These are phyloP conservation scores for Dermolepida albohirtum DNA, from an alignment of 2,888 invertebrate species.

Conservation along the genomic window DNA sequence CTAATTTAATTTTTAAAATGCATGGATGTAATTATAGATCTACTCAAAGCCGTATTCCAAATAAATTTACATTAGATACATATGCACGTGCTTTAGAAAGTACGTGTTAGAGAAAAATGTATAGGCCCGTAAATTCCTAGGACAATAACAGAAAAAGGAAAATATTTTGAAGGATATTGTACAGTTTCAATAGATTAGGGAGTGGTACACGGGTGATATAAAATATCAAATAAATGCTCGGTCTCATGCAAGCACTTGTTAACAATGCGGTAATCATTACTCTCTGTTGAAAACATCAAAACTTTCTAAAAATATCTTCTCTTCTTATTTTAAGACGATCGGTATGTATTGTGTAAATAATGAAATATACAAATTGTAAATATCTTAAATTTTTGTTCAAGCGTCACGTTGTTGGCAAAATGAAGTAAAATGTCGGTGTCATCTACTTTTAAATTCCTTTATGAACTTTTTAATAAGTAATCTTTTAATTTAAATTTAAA, in stretches of 20 bases:
- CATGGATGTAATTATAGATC: conserved; percentile 14
- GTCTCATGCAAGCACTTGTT: conserved; percentile 15
- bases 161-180: conserved; percentile 31
- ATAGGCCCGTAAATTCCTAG: conserved; percentile 27
- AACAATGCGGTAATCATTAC: conserved; percentile 35
- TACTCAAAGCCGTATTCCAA: background rate
- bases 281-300: conserved; percentile 41
- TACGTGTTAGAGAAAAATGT: conserved; percentile 17
- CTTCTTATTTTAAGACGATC: conserved; percentile 2
- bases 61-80: conserved; percentile 6
- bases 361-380: too few species aligned
- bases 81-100: conserved; percentile 24
- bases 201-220: conserved; percentile 29
- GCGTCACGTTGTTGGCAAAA: too few species aligned
- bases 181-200: conserved; percentile 24
- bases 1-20: too few species aligned
- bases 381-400: too few species aligned
- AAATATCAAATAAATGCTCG: conserved; percentile 32
- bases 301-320: conserved; percentile 38
- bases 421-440: too few species aligned
- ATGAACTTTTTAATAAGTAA: too few species aligned
- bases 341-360: background rate
- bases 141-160: conserved; percentile 18
- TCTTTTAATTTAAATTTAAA: too few species aligned
- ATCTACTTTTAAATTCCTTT: too few species aligned